Base-by-base conservation (phyloP, 2,113 vertebrate genomes). In the Salvelinus fontinalis region DNA sequence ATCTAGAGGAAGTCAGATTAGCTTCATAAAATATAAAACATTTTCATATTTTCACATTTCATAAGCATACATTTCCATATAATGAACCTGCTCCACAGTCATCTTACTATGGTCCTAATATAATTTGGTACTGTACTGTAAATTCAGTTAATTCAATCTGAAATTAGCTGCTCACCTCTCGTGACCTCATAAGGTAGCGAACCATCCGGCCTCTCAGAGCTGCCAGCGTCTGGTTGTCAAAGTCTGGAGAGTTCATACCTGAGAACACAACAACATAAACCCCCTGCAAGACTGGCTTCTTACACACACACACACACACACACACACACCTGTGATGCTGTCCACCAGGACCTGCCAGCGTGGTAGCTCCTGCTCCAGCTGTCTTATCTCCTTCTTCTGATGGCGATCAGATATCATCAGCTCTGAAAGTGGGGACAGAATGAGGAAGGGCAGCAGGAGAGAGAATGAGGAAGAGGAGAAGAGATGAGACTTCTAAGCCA, bases 181-280 rank as follows among this genome's bases (percentile, higher is more conserved):
- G 92, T 0, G 97, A 98, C 24, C 97, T 93, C 97, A 98, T 98
- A 22, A 98, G 93, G 87, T 98, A 98, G 31, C 97, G 95, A 18
- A 98, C 97, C 96, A 98, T 97, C 73, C 97, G 91, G 70, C 97
- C 97, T 51, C 97, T 93, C 69, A 98, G 87, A 9, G 97, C 97
- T 0, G 97, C 97, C 86, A 98, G 90, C 0, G 97, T 98, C 91
- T 98, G 97, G 90, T 96, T 98, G 90, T 98, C 97, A 13, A 98
- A 98, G 84, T 98, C 97, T 0, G 97, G 97, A 78, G 97, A 96
- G 88, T 95, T 97, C 94, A 98, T 98, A 34, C 97, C 96, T 98
- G 78, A 0, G 70, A 57, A 72, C 60, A 79, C 27, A 64, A 24
- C 34, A 26, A 18, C 1, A 31, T 26, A 49, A 39, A 74, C 68